These are phyloP conservation scores for Ascaphus truei DNA, from an alignment of 2,113 vertebrate genomes.

Conservation along the genomic window DNA sequence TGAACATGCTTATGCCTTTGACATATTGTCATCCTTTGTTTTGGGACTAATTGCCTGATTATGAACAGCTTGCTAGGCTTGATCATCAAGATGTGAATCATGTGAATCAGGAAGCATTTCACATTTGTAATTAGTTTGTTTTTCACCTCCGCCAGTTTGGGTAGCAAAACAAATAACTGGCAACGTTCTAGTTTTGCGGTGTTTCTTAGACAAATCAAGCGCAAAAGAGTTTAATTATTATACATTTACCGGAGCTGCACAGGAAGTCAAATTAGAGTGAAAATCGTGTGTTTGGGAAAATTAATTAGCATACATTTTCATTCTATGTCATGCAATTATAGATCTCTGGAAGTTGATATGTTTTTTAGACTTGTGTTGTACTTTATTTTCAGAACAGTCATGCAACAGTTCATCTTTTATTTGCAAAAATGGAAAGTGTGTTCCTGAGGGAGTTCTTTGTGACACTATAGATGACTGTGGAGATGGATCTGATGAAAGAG, in stretches of 20 bases:
- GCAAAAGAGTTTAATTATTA: too few species aligned
- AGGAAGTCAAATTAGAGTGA: not conserved
- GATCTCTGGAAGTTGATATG: too few species aligned
- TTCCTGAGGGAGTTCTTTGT: constrained; percentile 76
- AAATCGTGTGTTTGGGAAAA: not conserved
- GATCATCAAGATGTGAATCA: not conserved
- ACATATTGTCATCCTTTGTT: not conserved
- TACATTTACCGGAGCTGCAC: not conserved
- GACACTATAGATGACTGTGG: constrained; percentile 86
- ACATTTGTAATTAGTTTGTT: not conserved
- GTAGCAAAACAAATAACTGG: not conserved
- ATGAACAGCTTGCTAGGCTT: not conserved
- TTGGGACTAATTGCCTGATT: not conserved
- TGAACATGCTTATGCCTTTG: too few species aligned
- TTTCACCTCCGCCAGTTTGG: not conserved
- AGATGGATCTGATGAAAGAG: constrained; percentile 89
- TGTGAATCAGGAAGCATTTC: not conserved
- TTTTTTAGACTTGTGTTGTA: constrained; percentile 20
- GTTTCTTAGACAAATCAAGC: not conserved
- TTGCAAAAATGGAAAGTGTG: constrained; percentile 94
- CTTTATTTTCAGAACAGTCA: constrained; percentile 82
- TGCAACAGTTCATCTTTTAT: constrained; percentile 97
- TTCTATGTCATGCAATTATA: not conserved
- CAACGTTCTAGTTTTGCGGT: not conserved
- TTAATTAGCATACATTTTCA: constrained; percentile 1